Base-by-base conservation (phyloP, 2,888 invertebrate genomes). In the Mesorhabditis belari region DNA sequence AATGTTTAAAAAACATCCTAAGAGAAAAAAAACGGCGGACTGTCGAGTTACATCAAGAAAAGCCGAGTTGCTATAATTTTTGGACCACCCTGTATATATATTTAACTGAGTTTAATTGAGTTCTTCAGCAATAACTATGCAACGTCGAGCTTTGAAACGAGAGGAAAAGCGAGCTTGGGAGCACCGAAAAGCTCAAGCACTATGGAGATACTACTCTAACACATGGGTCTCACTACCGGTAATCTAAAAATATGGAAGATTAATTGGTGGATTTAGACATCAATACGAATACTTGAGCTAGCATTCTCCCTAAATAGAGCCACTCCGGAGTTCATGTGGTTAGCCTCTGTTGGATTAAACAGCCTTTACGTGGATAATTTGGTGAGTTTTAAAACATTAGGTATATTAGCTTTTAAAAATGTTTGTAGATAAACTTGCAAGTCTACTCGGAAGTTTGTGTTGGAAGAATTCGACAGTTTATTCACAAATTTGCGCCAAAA, bases 141-240 rank as follows among this genome's bases (percentile, higher is more conserved):
- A 35, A 35, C 44, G 44, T 17, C 12, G 44, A 35, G 44, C 44
- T 17, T 35, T 35, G n/a, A 35, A 35, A 35, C 44, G 44, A 60
- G 74, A 74, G 49, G 65, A 69, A 29, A 60, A 53, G 5, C 57
- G 61, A n/a, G 52, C 65, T 6, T 77, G 76, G 77, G 69, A 69
- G 26, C 61, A 66, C 23, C 65, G 63, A 21, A 53, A 73, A 49
- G 62, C 53, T n/a, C 63, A 70, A n/a, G 54, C 75, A 5, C 54
- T 76, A 4, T 77, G 76, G 76, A 62, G 67, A n/a, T 78, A 77
- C 55, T 72, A 77, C 55, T 67, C 71, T 58, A 68, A 69, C 27
- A 66, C 67, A 44, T 76, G 73, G 73, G 61, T 63, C 55, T 68
- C 69, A n/a, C 53, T 66, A 12, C 63, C 74, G 53, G 66, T 68